Percentiles rank a stretch among this genome's conserved stretches.
Conservation (phyloP, 1,140 invertebrate species). For the Diorhabda carinulata region DNA sequence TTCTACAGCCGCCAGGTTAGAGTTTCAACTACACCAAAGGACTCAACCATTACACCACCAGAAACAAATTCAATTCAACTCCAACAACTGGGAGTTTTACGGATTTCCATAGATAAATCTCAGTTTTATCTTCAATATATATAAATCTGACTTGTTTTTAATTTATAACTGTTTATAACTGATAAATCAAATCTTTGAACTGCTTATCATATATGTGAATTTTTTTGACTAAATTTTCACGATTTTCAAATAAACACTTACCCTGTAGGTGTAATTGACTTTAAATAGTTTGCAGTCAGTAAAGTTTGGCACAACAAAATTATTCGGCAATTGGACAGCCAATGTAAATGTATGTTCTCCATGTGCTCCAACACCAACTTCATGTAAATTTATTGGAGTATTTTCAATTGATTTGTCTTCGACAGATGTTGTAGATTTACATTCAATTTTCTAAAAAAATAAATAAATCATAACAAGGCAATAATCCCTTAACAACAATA, state of each 20-base stretch:
- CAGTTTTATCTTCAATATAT: too few relatives aligned
- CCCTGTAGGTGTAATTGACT: slow-evolving; percentile 25
- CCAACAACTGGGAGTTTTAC: too few relatives aligned
- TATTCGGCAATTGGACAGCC: slow-evolving; percentile 23
- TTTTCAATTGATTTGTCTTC: slow-evolving; percentile 22
- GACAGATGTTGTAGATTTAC: slow-evolving; percentile 20
- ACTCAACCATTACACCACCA: too few relatives aligned
- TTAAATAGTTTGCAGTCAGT: slow-evolving; percentile 28
- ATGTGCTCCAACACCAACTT: slow-evolving; percentile 32
- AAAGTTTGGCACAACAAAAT: slow-evolving; percentile 27
- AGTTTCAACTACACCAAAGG: too few relatives aligned
- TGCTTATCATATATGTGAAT: too few relatives aligned
- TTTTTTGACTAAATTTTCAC: too few relatives aligned
- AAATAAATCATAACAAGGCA: background rate
- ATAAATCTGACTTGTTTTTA: too few relatives aligned
- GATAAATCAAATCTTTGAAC: too few relatives aligned
- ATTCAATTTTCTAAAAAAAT: slow-evolving; percentile 24
- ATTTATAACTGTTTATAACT: too few relatives aligned
- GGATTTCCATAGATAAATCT: too few relatives aligned
- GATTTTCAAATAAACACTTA: slow-evolving; percentile 3
- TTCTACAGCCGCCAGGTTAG: too few relatives aligned
- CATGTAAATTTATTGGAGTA: slow-evolving; percentile 21
- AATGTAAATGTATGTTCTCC: slow-evolving; percentile 31
- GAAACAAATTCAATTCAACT: too few relatives aligned
- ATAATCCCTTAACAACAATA: background rate